Evolutionary conservation across 2,888 invertebrate genomes (phyloP).

Genomic region (Mycalesis mineus): DNA sequence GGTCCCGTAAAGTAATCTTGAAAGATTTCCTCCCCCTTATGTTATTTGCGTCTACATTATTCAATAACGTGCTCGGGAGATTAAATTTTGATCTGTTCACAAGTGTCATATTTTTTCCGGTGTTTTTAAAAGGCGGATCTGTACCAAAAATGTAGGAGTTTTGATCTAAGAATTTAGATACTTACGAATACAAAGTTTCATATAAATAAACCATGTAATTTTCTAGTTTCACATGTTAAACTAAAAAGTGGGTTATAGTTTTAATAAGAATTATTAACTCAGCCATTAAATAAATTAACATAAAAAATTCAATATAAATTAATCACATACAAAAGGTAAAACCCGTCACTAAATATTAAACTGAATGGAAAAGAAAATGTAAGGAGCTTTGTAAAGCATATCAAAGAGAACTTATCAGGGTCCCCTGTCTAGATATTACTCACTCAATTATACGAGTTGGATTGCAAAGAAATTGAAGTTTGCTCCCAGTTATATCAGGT

Average conservation of each 20-base stretch:
- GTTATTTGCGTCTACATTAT: constrained; percentile 5
- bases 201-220: no score
- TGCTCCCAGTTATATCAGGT: constrained; percentile 41
- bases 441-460: constrained; percentile 31
- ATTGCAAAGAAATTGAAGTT: constrained; percentile 37
- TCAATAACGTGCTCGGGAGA: constrained; percentile 6
- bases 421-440: constrained; percentile 25
- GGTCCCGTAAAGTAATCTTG: constrained; percentile 30
- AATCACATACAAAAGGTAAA: background rate
- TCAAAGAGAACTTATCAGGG: constrained; percentile 19
- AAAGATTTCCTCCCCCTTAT: constrained; percentile 3
- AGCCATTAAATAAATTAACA: no score
- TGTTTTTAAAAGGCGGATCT: background rate
- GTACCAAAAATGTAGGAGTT: no score
- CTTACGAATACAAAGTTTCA: no score
- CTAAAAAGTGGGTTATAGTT: no score
- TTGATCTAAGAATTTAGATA: no score
- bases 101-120: background rate
- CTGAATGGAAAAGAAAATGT: constrained; percentile 17
- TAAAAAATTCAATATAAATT: background rate
- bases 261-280: no score
- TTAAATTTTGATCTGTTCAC: background rate
- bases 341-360: constrained; percentile 7
- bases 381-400: constrained; percentile 14
- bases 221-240: no score